These are phyloP conservation scores for Nannobrachium achirus DNA, from an alignment of 2,113 vertebrate genomes.

Conservation along the genomic window DNA sequence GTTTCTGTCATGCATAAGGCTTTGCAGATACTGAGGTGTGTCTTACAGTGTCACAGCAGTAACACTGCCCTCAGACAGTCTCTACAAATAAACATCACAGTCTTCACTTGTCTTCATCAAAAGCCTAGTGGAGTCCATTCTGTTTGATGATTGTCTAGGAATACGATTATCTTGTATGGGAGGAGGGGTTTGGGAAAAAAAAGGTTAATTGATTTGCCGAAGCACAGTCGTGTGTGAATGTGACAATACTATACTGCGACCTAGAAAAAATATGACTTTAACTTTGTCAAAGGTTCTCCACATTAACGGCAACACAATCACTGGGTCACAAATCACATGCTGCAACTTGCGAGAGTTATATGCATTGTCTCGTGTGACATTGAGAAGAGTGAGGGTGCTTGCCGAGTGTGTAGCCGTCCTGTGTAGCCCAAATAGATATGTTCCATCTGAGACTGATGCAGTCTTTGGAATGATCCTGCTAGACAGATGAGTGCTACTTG, in stretches of 20 bases:
- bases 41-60: constrained; percentile 52
- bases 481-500: constrained; percentile 78
- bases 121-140: constrained; percentile 27
- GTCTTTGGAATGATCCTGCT: constrained; percentile 73
- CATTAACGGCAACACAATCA: constrained; percentile 70
- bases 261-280: constrained; percentile 70
- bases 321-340: constrained; percentile 70
- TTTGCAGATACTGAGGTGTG: constrained; percentile 84
- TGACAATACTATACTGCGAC: constrained; percentile 37
- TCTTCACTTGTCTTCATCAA: constrained; percentile 45
- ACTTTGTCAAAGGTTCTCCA: constrained; percentile 66
- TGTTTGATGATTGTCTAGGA: constrained; percentile 27
- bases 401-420: constrained; percentile 59
- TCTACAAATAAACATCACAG: constrained; percentile 57
- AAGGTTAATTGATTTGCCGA: constrained; percentile 36
- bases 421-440: constrained; percentile 72
- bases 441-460: constrained; percentile 74
- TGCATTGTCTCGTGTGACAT: constrained; percentile 70
- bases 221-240: constrained; percentile 4
- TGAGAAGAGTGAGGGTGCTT: constrained; percentile 62
- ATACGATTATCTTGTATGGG: constrained; percentile 32
- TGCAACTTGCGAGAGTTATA: constrained; percentile 63
- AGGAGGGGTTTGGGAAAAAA: constrained; percentile 9
- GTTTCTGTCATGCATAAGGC: constrained; percentile 87
- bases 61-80: constrained; percentile 61